Evolutionary conservation across 2,797 vertebrate species (phyloP), one percentile per base, ranked within the genome.

Genomic region (Tragopan temminckii): DNA sequence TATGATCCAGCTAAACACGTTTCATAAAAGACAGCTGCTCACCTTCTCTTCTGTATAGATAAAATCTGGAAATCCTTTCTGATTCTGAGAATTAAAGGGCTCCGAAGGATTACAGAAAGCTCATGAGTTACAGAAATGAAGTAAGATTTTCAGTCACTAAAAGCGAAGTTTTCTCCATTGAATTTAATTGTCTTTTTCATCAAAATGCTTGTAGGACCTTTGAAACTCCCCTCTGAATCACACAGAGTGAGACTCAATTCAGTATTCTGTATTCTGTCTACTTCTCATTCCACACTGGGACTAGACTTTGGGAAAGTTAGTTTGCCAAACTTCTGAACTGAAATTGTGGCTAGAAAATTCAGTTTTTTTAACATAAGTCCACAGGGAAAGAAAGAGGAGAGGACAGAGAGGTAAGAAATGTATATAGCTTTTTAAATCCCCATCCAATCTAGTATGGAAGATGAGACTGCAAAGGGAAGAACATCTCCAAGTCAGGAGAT

Each of bases 141-240:
- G 25, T n/a, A 63, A 64, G 38, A 35, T 35, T 53, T 53, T 75
- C 12, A 66, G 36, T 35, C 74, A 58, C 27, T 13, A 9, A 36
- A 63, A 71, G 33, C n/a, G 46, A 68, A 91, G 79, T 55, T 0
- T 85, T 71, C 81, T 66, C 18, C 13, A n/a, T 6, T 8, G 17
- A 75, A 75, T 78, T 70, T 16, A 38, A 33, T 31, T 11, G 12
- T 43, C 19, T 45, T 23, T n/a, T 68, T n/a, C 8, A 36, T 33
- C 21, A 55, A 66, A 80, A 71, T 24, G 13, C 33, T 71, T 64
- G 21, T 16, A 31, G n/a, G 40, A 71, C 45, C 4, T 89, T 42
- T 72, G 70, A 88, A 95, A 61, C 11, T 13, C 17, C 87, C 35
- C 64, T 74, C 43, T 76, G 71, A 86, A 77, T n/a, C 81, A 81